Conservation (phyloP, 2,797 vertebrate genomes). For the Adelosebastes latens region DNA sequence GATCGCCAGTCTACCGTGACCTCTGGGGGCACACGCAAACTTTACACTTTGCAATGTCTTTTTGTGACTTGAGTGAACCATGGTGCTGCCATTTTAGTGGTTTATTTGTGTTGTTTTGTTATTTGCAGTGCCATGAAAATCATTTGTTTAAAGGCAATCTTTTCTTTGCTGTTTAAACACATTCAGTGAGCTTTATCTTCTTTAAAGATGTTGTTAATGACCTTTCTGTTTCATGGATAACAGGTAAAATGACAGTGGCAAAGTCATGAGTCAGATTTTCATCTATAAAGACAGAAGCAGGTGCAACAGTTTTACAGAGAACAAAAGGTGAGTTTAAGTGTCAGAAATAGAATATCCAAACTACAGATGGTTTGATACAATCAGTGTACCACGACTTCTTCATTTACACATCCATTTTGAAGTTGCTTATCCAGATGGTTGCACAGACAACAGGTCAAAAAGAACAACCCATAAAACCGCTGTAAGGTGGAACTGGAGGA, state of each 20-base stretch:
- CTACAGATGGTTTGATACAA: conserved; percentile 6
- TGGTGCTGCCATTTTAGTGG: not conserved
- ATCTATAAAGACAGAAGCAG: not conserved
- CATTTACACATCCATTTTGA: not conserved
- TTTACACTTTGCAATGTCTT: not conserved
- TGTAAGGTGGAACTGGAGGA: not conserved
- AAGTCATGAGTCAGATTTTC: conserved; percentile 6
- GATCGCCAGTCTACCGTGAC: not conserved
- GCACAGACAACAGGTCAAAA: not conserved
- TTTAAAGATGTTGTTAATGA: conserved; percentile 4
- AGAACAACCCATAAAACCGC: not conserved
- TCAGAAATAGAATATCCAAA: not conserved
- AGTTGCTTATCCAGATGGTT: not conserved
- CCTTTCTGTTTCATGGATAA: conserved; percentile 14
- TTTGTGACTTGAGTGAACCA: not conserved
- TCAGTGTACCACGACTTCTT: not conserved
- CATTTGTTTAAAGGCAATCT: not conserved
- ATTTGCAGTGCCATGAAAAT: not conserved
- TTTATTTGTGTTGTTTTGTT: not conserved
- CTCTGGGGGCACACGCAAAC: not conserved
- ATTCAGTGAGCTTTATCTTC: not conserved
- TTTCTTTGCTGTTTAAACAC: not conserved
- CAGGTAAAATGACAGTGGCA: not conserved
- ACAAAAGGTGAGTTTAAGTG: not conserved
- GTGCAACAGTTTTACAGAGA: not conserved